These are phyloP conservation scores for Montifringilla adamsi DNA, from an alignment of 2,113 vertebrate species.

Conservation along the genomic window DNA sequence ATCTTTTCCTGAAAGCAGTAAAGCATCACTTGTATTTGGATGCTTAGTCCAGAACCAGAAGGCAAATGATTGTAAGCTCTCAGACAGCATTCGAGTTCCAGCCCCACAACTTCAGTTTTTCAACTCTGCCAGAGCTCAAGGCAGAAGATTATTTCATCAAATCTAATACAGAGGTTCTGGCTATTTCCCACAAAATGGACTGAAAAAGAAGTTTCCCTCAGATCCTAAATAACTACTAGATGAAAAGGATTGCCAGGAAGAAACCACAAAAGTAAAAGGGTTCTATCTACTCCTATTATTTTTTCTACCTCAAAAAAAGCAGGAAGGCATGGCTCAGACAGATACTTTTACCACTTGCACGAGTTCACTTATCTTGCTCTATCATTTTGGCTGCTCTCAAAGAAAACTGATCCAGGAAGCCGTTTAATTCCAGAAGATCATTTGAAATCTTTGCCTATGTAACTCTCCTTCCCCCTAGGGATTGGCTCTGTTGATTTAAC, in stretches of 20 bases:
- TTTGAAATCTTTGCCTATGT: constrained; percentile 22
- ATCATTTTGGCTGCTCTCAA: not conserved
- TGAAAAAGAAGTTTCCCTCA: not conserved
- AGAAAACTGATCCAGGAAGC: constrained; percentile 42
- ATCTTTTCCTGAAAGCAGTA: not conserved
- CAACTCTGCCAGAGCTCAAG: not conserved
- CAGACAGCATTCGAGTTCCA: not conserved
- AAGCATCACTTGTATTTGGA: not conserved
- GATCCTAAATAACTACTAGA: not conserved
- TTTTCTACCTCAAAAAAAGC: not conserved
- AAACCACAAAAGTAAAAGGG: not conserved
- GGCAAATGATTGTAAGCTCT: not conserved
- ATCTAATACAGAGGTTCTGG: not conserved
- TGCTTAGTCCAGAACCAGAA: not conserved
- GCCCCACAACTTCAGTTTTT: not conserved
- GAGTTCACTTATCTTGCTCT: not conserved
- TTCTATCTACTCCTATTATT: not conserved
- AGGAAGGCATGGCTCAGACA: not conserved
- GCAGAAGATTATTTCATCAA: not conserved
- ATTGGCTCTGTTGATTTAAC: constrained; percentile 40
- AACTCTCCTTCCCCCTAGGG: not conserved
- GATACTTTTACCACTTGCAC: not conserved
- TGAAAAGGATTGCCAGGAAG: not conserved
- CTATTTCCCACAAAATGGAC: not conserved
- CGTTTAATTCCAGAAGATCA: constrained; percentile 6